Base-by-base conservation (phyloP, 2,888 invertebrate genomes). In the Melieria picta region DNA sequence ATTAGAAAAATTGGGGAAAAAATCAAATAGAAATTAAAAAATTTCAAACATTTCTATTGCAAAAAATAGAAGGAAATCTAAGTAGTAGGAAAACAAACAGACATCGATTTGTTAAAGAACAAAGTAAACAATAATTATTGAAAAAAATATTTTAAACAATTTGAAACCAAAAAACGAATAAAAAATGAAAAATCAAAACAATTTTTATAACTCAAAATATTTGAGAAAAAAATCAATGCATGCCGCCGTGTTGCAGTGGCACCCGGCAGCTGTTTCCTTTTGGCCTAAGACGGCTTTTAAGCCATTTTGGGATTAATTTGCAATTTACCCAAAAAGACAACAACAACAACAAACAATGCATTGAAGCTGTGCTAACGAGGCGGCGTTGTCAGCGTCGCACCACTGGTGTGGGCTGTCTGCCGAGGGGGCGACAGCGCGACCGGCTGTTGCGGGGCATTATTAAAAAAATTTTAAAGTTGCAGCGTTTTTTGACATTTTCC, bases 241-340 rank as follows among this genome's bases (percentile, higher is more conserved):
- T 56, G 56, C 56, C 63, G 63, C 63, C 43, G 63, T 42, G 13
- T 48, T 63, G 72, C 75, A 70, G 63, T 65, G 60, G 62, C 74
- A 65, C 63, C 65, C 30, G 48, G 56, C 70, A 47, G 73, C 70
- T 10, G 30, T 30, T 30, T 30, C 3, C 30, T 30, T 30, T 30
- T 56, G 7, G 50, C 4, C 11, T 30, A 56, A 43, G 47, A 45
- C 67, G 60, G 46, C 64, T 64, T 30, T 72, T 72, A 68, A 67
- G 55, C 72, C 72, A 68, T 72, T 72, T 72, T 68, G 50, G 69
- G 72, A 65, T 65, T 72, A 72, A 72, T 68, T 72, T 72, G 68
- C 72, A 65, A 55, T 68, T 55, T 60, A 55, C 57, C 45, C 60
- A 70, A 64, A 65, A 50, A 70, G 50, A 70, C 48, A 60, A 48